A percentile compares a stretch with the other conserved stretches of the same genome.
Evolutionary conservation across 2,113 vertebrate genomes (phyloP).

Genomic region (Hyaena hyaena): DNA sequence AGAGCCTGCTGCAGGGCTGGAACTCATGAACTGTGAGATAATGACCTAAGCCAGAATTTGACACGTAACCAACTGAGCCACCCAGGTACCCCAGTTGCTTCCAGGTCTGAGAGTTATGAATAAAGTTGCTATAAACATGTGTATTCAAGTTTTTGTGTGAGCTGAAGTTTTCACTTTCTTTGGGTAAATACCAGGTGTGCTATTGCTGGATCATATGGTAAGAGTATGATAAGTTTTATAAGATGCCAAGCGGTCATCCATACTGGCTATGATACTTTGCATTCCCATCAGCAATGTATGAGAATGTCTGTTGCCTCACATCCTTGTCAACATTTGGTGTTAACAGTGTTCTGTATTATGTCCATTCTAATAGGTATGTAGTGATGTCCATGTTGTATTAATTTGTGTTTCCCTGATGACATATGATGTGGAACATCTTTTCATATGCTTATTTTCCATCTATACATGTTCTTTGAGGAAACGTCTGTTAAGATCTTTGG

Average conservation of each 20-base stretch:
- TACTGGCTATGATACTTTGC: background rate
- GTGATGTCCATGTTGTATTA: background rate
- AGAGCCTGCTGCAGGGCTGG: too few species aligned
- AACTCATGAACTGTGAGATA: too few species aligned
- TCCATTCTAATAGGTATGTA: background rate
- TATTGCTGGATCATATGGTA: background rate
- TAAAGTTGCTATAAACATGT: background rate
- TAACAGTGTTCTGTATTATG: background rate
- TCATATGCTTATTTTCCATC: background rate
- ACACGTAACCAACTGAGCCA: too few species aligned
- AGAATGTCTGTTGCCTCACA: background rate
- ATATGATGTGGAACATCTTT: background rate
- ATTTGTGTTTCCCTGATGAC: background rate
- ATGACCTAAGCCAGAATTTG: too few species aligned
- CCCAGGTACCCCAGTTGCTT: background rate
- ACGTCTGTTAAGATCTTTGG: background rate
- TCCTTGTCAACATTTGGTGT: background rate
- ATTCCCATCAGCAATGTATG: background rate
- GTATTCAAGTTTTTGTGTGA: background rate
- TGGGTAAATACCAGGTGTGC: background rate
- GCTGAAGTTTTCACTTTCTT: background rate
- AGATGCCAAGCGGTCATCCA: background rate
- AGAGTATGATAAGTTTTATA: background rate
- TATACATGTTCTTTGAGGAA: background rate
- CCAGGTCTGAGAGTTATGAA: background rate